Evolutionary conservation across 2,888 invertebrate genomes (phyloP).

Genomic region (Hartigia nigra): DNA sequence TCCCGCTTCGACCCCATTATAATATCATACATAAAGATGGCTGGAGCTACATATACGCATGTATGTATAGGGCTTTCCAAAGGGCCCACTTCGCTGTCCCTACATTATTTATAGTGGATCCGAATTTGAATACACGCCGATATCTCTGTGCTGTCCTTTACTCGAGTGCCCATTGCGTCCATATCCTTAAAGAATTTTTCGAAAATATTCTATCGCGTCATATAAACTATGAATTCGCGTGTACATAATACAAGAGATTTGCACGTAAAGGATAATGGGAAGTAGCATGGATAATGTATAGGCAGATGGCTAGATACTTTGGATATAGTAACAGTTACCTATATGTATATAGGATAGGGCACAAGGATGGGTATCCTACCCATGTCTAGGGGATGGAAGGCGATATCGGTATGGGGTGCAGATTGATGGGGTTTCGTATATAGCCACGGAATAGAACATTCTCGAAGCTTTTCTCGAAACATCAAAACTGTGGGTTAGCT

Average conservation of each 20-base stretch:
- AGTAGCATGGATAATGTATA: background rate
- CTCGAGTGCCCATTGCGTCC: background rate
- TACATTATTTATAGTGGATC: conserved; percentile 2
- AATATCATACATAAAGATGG: background rate
- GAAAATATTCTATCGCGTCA: background rate
- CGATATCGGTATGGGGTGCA: background rate
- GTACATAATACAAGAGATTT: background rate
- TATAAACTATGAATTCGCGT: background rate
- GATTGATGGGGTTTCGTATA: conserved; percentile 14
- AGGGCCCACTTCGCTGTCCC: background rate
- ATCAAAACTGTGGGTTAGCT: conserved; percentile 32
- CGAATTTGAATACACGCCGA: background rate
- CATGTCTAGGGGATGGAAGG: background rate
- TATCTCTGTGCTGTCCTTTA: background rate
- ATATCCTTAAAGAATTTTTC: background rate
- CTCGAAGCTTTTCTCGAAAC: conserved; percentile 41
- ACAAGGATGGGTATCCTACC: background rate
- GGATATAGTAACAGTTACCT: background rate
- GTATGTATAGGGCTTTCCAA: background rate
- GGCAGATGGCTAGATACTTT: background rate
- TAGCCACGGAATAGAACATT: background rate
- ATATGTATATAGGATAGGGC: background rate
- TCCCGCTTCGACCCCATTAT: background rate
- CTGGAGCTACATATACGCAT: background rate
- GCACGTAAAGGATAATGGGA: background rate